These are phyloP conservation scores for Nysson spinosus DNA, from an alignment of 2,888 invertebrate species.

Conservation along the genomic window DNA sequence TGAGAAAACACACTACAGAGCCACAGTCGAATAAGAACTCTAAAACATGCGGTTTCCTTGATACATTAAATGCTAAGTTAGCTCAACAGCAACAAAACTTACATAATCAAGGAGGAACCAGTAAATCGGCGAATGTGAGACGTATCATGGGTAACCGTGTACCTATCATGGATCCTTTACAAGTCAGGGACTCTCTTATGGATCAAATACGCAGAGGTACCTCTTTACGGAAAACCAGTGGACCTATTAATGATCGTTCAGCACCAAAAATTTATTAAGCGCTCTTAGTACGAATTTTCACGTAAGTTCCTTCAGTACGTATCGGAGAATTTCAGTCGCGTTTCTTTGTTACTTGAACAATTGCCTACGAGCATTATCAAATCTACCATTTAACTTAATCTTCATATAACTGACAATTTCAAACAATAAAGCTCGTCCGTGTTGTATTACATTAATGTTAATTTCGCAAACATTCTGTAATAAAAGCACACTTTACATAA, in stretches of 20 bases:
- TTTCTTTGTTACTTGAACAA: slow-evolving; percentile 4
- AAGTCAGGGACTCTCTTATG: slow-evolving; percentile 89
- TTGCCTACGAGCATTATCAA: slow-evolving; percentile 7
- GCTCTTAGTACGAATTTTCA: slow-evolving; percentile 25
- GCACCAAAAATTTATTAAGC: slow-evolving; percentile 90
- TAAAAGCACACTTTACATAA: slow-evolving; percentile 54
- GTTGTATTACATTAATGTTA: slow-evolving; percentile 12
- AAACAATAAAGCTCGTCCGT: too few species aligned
- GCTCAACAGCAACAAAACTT: slow-evolving; percentile 82
- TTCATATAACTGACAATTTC: slow-evolving; percentile 1
- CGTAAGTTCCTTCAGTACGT: slow-evolving; percentile 48
- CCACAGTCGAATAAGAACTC: slow-evolving; percentile 79
- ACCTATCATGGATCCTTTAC: slow-evolving; percentile 73
- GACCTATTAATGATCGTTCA: slow-evolving; percentile 88
- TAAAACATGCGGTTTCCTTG: slow-evolving; percentile 81
- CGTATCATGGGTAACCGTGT: slow-evolving; percentile 75
- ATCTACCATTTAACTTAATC: not conserved
- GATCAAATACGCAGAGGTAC: slow-evolving; percentile 95
- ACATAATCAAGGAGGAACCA: slow-evolving; percentile 65
- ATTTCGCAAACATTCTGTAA: slow-evolving; percentile 15
- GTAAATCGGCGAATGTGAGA: slow-evolving; percentile 72
- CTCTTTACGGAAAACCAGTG: slow-evolving; percentile 86
- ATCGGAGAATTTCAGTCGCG: slow-evolving; percentile 24
- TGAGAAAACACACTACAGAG: slow-evolving; percentile 75
- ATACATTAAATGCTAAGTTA: slow-evolving; percentile 89